Percentiles rank a stretch among this genome's conserved stretches.
These are phyloP conservation scores for Leptinotarsa rubiginosa DNA, from an alignment of 2,888 invertebrate genomes.

Conservation along the genomic window DNA sequence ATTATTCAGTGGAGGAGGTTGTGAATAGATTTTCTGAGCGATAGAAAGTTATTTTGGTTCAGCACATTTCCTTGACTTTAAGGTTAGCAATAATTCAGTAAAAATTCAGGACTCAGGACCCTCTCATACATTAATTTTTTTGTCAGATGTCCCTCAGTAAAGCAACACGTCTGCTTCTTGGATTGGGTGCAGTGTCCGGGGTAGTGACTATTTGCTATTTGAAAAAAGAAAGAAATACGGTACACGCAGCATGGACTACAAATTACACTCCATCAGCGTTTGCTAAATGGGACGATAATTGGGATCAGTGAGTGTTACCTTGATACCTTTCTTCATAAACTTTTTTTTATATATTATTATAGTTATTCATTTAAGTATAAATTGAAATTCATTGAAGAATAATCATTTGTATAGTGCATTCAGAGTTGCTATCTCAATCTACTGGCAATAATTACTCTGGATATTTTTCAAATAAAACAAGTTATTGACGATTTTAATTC, in stretches of 20 bases:
- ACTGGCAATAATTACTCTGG: too few species aligned
- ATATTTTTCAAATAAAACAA: too few species aligned
- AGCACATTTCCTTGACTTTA: background rate
- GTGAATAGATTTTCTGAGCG: background rate
- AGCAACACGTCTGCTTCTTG: slow-evolving; percentile 71
- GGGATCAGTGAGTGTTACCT: slow-evolving; percentile 80
- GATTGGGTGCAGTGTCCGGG: slow-evolving; percentile 76
- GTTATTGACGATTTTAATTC: too few species aligned
- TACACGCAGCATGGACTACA: slow-evolving; percentile 78
- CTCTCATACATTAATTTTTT: slow-evolving; percentile 14
- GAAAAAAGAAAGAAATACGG: slow-evolving; percentile 64
- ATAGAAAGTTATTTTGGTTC: background rate
- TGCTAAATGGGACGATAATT: slow-evolving; percentile 86
- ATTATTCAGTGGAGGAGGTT: too few species aligned
- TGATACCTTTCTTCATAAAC: too few species aligned
- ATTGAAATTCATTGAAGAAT: too few species aligned
- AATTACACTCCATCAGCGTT: slow-evolving; percentile 72
- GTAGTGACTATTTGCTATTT: slow-evolving; percentile 71
- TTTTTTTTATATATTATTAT: too few species aligned
- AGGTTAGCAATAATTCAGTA: background rate
- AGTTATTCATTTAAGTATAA: too few species aligned
- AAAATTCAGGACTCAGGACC: background rate
- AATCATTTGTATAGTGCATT: too few species aligned
- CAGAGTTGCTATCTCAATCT: too few species aligned
- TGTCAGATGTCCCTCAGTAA: slow-evolving; percentile 70